Evolutionary conservation across 1,140 invertebrate genomes (phyloP), one percentile per base, ranked within the genome.

Genomic region (Hyposmocoma kahamanoa): DNA sequence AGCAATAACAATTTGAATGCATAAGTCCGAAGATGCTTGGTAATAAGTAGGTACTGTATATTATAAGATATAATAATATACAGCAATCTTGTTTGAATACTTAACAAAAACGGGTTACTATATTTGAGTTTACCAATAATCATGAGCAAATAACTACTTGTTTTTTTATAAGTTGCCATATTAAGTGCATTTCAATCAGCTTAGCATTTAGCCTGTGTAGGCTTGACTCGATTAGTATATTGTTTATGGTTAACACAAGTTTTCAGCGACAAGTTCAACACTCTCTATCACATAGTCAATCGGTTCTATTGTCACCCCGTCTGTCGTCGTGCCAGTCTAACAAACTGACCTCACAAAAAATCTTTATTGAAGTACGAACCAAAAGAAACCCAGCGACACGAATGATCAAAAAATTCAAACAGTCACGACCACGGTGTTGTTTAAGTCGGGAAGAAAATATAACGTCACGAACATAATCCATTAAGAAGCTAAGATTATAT

Each of bases 261-360:
- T 41, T 42, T 38, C 42, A 44, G 28, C 38, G 34, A 48, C 50
- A 56, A 65, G 68, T 65, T 69, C 57, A 68, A 68, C 57, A 62
- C 43, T 58, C 59, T 62, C 47, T 63, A 41, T 49, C n/a, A n/a
- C n/a, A n/a, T 57, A 59, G 55, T 67, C 60, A 71, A 69, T 63
- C 46, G 52, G 21, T 18, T 62, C 59, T 61, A 69, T 74, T 72
- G 66, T 66, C 58, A 47, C 39, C 34, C 53, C 62, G 42, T 21
- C 47, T 49, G 42, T 51, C 56, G 48, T 58, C 47, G 47, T 58
- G 53, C 42, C 50, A 38, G 41, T 46, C 41, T 30, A 22, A 57
- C 54, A 64, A 64, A 53, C 36, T 26, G 5, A 26, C 22, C 50
- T 22, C 9, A 45, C 36, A 57, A 59, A 67, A 50, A 47, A 19